Conservation (phyloP, 2,888 invertebrate species). For the Melikaiella ostensackeni region DNA sequence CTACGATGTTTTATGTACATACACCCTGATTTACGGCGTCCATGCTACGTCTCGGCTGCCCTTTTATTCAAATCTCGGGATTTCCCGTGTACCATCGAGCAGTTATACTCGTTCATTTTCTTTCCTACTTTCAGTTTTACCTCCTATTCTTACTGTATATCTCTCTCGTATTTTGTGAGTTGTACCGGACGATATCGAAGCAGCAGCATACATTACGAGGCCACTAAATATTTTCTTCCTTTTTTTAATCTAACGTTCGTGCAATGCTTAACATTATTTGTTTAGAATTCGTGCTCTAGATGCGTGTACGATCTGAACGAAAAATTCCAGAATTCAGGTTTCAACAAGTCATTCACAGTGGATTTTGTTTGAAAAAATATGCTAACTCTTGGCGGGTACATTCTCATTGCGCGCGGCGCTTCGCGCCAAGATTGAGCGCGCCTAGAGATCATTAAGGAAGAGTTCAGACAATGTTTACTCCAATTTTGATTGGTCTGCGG, state of each 20-base stretch:
- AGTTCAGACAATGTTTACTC: no score
- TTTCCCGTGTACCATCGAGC: constrained; percentile 3
- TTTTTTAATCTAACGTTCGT: neutral
- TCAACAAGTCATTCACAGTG: no score
- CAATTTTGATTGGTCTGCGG: no score
- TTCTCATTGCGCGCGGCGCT: no score
- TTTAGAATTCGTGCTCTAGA: neutral
- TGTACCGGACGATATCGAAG: neutral
- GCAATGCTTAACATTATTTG: neutral
- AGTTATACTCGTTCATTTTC: neutral
- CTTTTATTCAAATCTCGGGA: constrained; percentile 52
- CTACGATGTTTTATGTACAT: constrained; percentile 46
- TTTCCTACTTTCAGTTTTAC: neutral
- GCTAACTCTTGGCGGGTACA: no score
- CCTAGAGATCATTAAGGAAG: neutral
- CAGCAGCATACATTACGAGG: neutral
- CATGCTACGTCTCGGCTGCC: constrained; percentile 54
- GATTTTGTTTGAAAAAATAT: no score
- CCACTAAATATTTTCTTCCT: neutral
- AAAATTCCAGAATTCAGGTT: no score
- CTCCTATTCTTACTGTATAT: neutral
- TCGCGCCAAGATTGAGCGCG: no score
- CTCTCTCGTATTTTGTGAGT: neutral
- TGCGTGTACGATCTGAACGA: neutral
- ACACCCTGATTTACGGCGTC: constrained; percentile 56